phyloP scores from a whole-genome alignment of 37 sponge, comb jelly and placozoan genomes.

The Aphrocallistes beatrix region DNA sequence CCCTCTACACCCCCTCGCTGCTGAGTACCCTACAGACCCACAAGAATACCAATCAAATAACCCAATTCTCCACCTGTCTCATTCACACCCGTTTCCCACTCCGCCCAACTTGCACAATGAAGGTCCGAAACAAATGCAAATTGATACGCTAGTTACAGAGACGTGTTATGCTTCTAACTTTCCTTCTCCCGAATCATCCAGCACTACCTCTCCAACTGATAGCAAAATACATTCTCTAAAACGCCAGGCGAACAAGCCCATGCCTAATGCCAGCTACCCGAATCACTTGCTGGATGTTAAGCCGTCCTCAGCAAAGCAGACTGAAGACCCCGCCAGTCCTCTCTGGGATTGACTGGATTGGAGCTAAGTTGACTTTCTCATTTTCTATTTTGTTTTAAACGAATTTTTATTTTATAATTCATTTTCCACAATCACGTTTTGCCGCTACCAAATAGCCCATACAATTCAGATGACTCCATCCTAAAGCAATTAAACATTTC shows the following conservation, averaged over 20 bases:
- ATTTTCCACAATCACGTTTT: too few relatives aligned
- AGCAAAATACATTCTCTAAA: neutral
- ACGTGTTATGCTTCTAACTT: neutral
- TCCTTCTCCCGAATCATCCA: neutral
- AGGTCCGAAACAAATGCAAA: neutral
- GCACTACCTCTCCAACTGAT: neutral
- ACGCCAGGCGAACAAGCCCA: too few relatives aligned
- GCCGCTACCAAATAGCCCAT: too few relatives aligned
- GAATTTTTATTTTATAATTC: too few relatives aligned
- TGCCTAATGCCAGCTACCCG: neutral
- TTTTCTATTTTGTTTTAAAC: neutral
- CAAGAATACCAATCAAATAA: neutral
- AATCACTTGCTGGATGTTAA: neutral
- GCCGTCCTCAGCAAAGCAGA: neutral
- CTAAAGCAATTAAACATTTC: too few relatives aligned
- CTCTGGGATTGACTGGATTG: neutral
- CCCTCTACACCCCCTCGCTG: neutral
- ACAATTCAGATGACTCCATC: too few relatives aligned
- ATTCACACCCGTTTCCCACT: neutral
- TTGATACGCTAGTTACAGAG: neutral
- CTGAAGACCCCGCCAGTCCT: neutral
- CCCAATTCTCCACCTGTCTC: neutral
- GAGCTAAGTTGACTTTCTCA: neutral
- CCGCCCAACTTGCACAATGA: neutral
- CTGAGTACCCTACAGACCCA: neutral